Percentiles rank a stretch among this genome's conserved stretches.
Conservation (phyloP, 2,113 vertebrate species). For the Serilophus lunatus region DNA sequence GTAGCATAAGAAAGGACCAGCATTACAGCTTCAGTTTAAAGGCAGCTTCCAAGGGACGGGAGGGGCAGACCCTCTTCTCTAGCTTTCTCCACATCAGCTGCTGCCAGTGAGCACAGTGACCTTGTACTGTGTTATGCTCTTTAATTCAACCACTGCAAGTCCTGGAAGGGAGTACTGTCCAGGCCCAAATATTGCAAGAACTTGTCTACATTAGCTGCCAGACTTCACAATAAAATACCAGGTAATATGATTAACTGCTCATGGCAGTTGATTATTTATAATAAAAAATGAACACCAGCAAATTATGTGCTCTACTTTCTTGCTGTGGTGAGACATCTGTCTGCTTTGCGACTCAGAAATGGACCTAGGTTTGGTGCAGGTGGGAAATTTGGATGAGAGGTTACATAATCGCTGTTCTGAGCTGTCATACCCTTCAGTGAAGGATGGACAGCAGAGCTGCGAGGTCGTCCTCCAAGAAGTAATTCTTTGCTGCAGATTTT, state of each 20-base stretch:
- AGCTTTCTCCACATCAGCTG: neutral
- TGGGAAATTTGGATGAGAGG: neutral
- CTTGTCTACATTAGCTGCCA: neutral
- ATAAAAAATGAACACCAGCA: neutral
- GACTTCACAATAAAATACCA: neutral
- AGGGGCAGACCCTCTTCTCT: neutral
- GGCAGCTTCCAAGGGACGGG: neutral
- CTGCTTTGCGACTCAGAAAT: neutral
- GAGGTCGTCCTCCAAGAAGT: neutral
- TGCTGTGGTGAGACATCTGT: neutral
- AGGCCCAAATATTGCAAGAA: neutral
- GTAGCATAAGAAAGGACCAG: neutral
- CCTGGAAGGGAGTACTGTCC: neutral
- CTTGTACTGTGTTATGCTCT: neutral
- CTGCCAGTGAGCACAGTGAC: neutral
- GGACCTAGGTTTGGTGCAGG: neutral
- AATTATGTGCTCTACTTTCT: neutral
- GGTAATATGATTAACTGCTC: neutral
- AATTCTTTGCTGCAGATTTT: neutral
- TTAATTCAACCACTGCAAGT: neutral
- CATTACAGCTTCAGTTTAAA: fast-evolving
- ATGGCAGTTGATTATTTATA: neutral
- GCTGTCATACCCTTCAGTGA: neutral
- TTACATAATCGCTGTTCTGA: neutral
- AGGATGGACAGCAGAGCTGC: neutral